Conservation (phyloP, 2,888 invertebrate genomes). For the Emesis russula region DNA sequence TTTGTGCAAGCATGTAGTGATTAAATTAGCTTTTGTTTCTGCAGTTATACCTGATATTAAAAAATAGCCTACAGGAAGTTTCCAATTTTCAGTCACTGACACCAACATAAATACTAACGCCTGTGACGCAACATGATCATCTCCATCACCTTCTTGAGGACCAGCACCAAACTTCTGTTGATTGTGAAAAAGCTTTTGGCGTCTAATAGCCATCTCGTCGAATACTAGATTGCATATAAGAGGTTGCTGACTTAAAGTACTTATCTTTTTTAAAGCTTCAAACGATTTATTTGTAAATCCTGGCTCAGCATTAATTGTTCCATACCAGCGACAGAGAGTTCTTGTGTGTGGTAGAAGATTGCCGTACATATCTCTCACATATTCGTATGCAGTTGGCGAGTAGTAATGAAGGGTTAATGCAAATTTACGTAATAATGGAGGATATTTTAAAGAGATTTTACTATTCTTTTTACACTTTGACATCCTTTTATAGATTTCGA, state of each 20-base stretch:
- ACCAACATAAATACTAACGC: constrained; percentile 88
- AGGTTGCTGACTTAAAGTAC: no score
- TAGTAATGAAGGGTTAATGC: constrained; percentile 63
- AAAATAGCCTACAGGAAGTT: constrained; percentile 90
- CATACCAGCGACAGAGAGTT: constrained; percentile 11
- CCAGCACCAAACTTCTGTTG: constrained; percentile 50
- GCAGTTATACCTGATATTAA: constrained; percentile 84
- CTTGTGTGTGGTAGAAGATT: constrained; percentile 45
- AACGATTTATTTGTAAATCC: constrained; percentile 19
- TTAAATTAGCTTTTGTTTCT: constrained; percentile 83
- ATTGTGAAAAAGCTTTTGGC: no score
- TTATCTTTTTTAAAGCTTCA: neutral
- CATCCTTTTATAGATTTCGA: no score
- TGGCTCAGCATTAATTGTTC: constrained; percentile 19
- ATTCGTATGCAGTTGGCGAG: constrained; percentile 66
- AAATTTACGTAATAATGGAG: constrained; percentile 7
- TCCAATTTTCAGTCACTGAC: constrained; percentile 87
- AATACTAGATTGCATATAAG: neutral
- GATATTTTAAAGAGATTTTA: no score
- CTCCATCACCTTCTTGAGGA: neutral
- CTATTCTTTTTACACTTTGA: no score
- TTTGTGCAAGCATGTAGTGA: constrained; percentile 79
- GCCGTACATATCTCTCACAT: constrained; percentile 13
- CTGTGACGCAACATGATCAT: neutral
- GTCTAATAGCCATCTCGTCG: constrained; percentile 50